Conservation (phyloP, 2,888 invertebrate species). For the Cheilosia pagana region DNA sequence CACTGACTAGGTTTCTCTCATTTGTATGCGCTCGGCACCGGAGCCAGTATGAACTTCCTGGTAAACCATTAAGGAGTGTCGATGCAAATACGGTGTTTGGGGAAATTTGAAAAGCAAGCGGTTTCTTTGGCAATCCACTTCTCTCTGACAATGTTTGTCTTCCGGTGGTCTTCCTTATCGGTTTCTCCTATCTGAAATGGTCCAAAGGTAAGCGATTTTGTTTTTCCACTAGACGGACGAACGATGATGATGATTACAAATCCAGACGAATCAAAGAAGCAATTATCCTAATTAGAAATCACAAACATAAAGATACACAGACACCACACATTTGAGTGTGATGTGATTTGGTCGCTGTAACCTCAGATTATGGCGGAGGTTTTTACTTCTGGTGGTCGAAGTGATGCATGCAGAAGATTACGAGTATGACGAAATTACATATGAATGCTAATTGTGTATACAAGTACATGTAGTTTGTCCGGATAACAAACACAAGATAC, state of each 20-base stretch:
- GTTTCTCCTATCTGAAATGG: conserved; percentile 38
- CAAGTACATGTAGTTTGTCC: neutral
- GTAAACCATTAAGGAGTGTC: conserved; percentile 31
- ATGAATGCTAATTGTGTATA: conserved; percentile 51
- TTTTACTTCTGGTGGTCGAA: conserved; percentile 21
- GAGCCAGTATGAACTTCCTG: conserved; percentile 49
- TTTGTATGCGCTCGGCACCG: conserved; percentile 58
- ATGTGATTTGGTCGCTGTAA: conserved; percentile 46
- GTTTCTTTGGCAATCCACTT: conserved; percentile 36
- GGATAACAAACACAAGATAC: neutral
- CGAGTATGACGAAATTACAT: conserved; percentile 36
- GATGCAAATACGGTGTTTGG: conserved; percentile 44
- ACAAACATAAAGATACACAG: conserved; percentile 35
- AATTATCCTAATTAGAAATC: conserved; percentile 71
- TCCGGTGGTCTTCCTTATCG: conserved; percentile 44
- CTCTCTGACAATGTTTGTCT: conserved; percentile 37
- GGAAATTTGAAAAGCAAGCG: conserved; percentile 24
- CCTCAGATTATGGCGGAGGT: conserved; percentile 42
- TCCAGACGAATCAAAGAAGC: conserved; percentile 58
- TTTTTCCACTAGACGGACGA: conserved; percentile 29
- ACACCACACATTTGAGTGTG: conserved; percentile 20
- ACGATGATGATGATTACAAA: conserved; percentile 36
- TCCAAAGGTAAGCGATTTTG: conserved; percentile 22
- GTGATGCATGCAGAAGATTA: conserved; percentile 20
- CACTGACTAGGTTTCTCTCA: conserved; percentile 30